phyloP scores from a whole-genome alignment of 2,888 invertebrate species.

The Platycnemis pennipes region DNA sequence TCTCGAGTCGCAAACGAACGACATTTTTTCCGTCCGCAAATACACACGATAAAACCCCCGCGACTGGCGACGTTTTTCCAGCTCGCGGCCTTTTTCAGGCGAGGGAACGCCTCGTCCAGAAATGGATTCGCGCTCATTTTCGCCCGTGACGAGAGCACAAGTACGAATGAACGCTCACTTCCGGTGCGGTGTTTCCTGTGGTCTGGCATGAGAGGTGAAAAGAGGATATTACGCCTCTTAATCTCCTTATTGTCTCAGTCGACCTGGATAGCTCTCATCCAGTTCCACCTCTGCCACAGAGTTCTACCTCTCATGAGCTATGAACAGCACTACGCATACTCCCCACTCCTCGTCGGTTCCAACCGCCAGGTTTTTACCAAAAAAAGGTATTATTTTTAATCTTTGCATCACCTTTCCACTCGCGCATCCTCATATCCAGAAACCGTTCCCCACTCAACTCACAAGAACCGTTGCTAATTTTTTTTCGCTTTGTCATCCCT shows the following conservation, averaged over 20 bases:
- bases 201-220: neutral
- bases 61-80: neutral
- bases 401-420: too few species aligned
- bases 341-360: too few species aligned
- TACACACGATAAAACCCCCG: neutral
- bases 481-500: too few species aligned
- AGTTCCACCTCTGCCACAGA: neutral
- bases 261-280: neutral
- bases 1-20: neutral
- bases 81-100: neutral
- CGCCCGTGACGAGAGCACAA: neutral
- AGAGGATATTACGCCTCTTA: neutral
- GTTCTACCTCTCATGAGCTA: constrained; percentile 27
- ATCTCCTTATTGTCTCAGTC: neutral
- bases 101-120: neutral
- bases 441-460: too few species aligned
- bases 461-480: too few species aligned
- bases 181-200: neutral
- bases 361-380: too few species aligned
- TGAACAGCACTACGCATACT: neutral
- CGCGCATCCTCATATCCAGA: too few species aligned
- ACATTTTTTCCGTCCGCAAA: neutral
- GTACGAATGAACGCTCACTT: neutral
- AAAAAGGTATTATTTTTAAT: too few species aligned
- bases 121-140: neutral